phyloP scores from a whole-genome alignment of 2,888 invertebrate species.

The Formica aserva region DNA sequence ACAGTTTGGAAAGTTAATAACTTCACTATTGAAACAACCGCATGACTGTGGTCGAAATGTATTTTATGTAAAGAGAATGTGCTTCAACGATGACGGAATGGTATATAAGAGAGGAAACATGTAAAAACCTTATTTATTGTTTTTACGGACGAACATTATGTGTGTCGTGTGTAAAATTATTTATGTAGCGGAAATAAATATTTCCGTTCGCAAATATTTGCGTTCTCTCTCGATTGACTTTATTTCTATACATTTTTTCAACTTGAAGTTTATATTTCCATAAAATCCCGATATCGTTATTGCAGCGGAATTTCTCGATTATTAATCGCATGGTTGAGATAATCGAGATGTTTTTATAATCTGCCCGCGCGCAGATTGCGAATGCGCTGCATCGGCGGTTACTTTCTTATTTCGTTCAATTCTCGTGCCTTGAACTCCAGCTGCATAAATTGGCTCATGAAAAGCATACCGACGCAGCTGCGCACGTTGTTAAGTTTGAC shows the following conservation, averaged over 20 bases:
- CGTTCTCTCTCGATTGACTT: background rate
- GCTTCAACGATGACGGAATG: slow-evolving; percentile 8
- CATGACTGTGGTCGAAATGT: background rate
- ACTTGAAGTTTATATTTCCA: background rate
- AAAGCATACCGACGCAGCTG: slow-evolving; percentile 13
- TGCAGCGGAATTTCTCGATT: slow-evolving; percentile 23
- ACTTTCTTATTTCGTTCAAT: slow-evolving; percentile 19
- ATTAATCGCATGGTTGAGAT: slow-evolving; percentile 5
- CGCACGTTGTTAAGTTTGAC: slow-evolving; percentile 16
- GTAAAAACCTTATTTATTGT: background rate
- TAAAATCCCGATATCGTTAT: background rate
- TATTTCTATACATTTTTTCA: background rate
- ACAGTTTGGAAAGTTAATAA: slow-evolving; percentile 66
- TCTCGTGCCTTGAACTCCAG: slow-evolving; percentile 12
- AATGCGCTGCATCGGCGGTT: background rate
- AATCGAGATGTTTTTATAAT: slow-evolving; percentile 39
- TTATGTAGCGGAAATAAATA: background rate
- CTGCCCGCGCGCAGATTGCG: slow-evolving; percentile 20
- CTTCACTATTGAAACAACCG: slow-evolving; percentile 31
- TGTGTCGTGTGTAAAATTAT: background rate
- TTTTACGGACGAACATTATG: background rate
- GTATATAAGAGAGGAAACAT: background rate
- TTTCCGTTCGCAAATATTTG: background rate
- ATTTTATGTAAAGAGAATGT: slow-evolving; percentile 31
- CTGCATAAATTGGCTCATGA: slow-evolving; percentile 36